phyloP scores from a whole-genome alignment of 2,797 vertebrate species.

The Selene dorsalis region DNA sequence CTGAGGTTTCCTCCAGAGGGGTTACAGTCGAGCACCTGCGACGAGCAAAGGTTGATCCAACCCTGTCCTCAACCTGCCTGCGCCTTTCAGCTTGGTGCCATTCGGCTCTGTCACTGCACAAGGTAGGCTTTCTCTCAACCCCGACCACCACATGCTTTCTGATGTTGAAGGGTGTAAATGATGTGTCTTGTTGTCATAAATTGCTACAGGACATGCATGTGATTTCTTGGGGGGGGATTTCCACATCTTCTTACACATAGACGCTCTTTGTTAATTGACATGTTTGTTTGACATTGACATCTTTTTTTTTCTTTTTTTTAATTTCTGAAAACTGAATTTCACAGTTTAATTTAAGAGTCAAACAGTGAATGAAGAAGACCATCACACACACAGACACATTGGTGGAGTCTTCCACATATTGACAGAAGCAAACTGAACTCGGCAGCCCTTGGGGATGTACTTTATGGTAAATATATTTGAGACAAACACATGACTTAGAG shows the following conservation, averaged over 20 bases:
- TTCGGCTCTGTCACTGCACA: constrained; percentile 25
- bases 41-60: constrained; percentile 33
- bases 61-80: constrained; percentile 26
- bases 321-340: not conserved
- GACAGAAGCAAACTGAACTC: not conserved
- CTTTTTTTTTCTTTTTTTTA: not conserved
- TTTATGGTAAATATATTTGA: constrained; percentile 15
- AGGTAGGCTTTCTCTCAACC: constrained; percentile 56
- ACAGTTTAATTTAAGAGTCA: not conserved
- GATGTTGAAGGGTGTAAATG: not conserved
- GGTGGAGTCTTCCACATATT: not conserved
- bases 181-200: not conserved
- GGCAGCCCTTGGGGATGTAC: not conserved
- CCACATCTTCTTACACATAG: not conserved
- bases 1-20: constrained; percentile 14
- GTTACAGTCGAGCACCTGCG: constrained; percentile 24
- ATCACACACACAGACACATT: not conserved
- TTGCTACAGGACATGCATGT: not conserved
- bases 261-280: not conserved
- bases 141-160: not conserved
- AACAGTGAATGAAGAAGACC: not conserved
- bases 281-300: too few species aligned
- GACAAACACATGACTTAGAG: constrained; percentile 9
- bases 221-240: not conserved
- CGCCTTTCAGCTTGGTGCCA: constrained; percentile 37